phyloP scores from a whole-genome alignment of 2,797 vertebrate genomes.

The Lithobates pipiens region DNA sequence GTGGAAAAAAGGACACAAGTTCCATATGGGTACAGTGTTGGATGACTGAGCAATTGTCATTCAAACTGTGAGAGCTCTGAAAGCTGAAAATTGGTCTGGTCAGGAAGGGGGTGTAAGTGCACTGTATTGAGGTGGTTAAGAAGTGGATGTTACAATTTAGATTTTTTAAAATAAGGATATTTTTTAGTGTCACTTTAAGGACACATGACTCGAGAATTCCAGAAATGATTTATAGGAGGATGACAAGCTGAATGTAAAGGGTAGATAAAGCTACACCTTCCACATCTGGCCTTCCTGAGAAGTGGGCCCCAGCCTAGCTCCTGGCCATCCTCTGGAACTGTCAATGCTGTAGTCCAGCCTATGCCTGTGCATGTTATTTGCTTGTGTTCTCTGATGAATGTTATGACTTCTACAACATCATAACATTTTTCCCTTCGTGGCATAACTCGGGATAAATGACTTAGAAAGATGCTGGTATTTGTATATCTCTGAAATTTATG shows the following conservation, averaged over 20 bases:
- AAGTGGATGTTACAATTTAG: too few species aligned
- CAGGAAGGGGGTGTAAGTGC: too few species aligned
- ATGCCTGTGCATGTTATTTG: background rate
- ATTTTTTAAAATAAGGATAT: too few species aligned
- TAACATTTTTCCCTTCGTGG: slow-evolving; percentile 30
- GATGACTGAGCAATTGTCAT: too few species aligned
- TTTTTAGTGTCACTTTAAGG: background rate
- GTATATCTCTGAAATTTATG: slow-evolving; percentile 28
- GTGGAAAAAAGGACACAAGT: too few species aligned
- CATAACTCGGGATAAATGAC: slow-evolving; percentile 41
- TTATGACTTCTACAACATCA: slow-evolving; percentile 31
- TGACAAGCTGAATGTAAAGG: background rate
- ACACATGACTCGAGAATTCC: background rate
- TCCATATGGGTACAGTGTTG: too few species aligned
- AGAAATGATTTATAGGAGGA: background rate
- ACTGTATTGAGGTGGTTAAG: too few species aligned
- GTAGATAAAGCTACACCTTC: background rate
- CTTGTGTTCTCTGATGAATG: slow-evolving; percentile 27
- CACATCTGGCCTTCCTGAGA: background rate
- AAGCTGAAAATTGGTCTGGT: too few species aligned
- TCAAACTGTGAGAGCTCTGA: too few species aligned
- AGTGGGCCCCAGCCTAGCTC: background rate
- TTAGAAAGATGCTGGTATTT: slow-evolving; percentile 50
- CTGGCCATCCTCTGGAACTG: background rate
- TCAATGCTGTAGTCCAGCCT: slow-evolving; percentile 2